Conservation (phyloP, 2,888 invertebrate species). For the Desoria tigrina region DNA sequence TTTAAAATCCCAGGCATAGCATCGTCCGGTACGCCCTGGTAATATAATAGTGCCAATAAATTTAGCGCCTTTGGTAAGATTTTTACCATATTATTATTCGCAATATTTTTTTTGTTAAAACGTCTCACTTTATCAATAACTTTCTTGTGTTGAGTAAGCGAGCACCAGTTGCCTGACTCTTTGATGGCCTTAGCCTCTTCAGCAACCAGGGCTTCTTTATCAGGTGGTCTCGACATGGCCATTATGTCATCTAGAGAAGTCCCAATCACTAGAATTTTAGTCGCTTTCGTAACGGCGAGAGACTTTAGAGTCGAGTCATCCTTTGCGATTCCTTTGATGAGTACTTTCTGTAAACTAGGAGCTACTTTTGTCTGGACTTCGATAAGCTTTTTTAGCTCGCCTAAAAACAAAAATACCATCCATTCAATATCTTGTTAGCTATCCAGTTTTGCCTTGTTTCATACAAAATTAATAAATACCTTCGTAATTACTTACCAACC, state of each 20-base stretch:
- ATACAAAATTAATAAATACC: no score
- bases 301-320: slow-evolving; percentile 77
- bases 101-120: background rate
- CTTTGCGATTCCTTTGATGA: slow-evolving; percentile 83
- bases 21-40: slow-evolving; percentile 81
- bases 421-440: no score
- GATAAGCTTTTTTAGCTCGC: slow-evolving; percentile 43
- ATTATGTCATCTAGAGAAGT: slow-evolving; percentile 84
- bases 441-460: no score
- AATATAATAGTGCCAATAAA: slow-evolving; percentile 9
- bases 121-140: slow-evolving; percentile 44
- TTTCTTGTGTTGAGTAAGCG: slow-evolving; percentile 44
- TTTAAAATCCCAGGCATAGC: slow-evolving; percentile 82
- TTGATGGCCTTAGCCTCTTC: slow-evolving; percentile 43
- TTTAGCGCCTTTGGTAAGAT: no score
- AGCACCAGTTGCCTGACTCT: slow-evolving; percentile 42
- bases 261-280: slow-evolving; percentile 83
- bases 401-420: no score
- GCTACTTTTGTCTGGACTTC: slow-evolving; percentile 62
- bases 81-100: no score
- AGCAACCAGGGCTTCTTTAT: slow-evolving; percentile 62
- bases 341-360: slow-evolving; percentile 82
- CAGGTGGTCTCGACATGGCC: slow-evolving; percentile 74
- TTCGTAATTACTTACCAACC: slow-evolving; percentile 32
- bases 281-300: slow-evolving; percentile 75